Evolutionary conservation across 2,113 vertebrate species (phyloP).

Genomic region (Ceyx margarethae): DNA sequence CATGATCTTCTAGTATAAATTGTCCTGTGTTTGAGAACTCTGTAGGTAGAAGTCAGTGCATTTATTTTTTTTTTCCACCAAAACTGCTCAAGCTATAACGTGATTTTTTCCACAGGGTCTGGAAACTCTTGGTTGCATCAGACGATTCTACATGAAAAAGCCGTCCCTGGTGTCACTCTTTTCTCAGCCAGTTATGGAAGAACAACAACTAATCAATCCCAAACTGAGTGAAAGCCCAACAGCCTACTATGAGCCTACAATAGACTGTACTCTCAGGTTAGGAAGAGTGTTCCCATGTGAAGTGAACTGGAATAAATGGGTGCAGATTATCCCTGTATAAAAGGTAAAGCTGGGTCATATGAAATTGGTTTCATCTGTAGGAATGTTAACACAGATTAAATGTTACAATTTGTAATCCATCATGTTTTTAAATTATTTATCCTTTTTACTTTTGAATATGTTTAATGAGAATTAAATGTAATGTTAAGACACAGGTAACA

Average conservation of each 20-base stretch:
- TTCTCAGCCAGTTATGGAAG: conserved; percentile 33
- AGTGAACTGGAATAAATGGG: conserved; percentile 87
- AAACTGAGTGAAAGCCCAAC: not conserved
- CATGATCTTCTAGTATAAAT: rapidly evolving
- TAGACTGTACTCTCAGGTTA: conserved; percentile 86
- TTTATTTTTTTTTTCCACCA: rapidly evolving
- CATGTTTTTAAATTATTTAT: conserved; percentile 15
- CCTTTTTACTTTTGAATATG: conserved; percentile 21
- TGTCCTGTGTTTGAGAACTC: not conserved
- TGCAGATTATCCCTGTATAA: conserved; percentile 56
- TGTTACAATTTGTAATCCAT: not conserved
- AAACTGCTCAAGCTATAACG: not conserved
- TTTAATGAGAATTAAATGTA: conserved; percentile 24
- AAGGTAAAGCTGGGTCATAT: not conserved
- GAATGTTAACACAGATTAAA: not conserved
- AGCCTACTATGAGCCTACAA: conserved; percentile 85
- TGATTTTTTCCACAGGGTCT: conserved; percentile 76
- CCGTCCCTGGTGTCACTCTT: conserved; percentile 76
- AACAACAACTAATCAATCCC: not conserved
- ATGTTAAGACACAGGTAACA: not conserved
- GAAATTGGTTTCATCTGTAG: not conserved
- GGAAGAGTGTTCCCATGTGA: conserved; percentile 85
- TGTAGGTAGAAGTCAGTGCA: rapidly evolving
- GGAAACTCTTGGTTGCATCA: conserved; percentile 83
- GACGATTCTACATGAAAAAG: conserved; percentile 70